phyloP scores from a whole-genome alignment of 2,113 vertebrate genomes.

The Tragelaphus imberbis region DNA sequence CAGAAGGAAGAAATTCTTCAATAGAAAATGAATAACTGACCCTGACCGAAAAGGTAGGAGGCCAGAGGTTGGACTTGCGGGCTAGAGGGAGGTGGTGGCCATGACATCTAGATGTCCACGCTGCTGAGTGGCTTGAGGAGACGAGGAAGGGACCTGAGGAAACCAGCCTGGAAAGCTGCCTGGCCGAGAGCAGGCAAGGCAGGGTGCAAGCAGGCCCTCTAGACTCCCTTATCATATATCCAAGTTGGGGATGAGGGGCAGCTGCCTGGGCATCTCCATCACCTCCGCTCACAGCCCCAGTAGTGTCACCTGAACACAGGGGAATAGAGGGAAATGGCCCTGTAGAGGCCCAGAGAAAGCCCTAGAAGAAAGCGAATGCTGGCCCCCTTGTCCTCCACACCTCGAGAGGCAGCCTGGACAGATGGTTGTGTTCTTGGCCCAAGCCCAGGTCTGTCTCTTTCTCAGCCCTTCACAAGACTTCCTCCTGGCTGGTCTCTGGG shows the following conservation, averaged over 20 bases:
- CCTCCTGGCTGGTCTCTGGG: neutral
- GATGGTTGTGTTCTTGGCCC: neutral
- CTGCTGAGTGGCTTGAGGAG: neutral
- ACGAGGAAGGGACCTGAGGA: neutral
- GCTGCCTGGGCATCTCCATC: neutral
- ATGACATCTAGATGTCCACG: neutral
- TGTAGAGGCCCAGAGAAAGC: neutral
- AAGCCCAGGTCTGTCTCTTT: neutral
- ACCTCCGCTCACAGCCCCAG: accelerated
- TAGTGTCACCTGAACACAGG: neutral
- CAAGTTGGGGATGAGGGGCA: neutral
- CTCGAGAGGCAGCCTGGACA: too few relatives aligned
- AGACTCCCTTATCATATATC: neutral
- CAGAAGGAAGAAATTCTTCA: neutral
- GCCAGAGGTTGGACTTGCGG: neutral
- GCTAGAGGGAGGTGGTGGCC: neutral
- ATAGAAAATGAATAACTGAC: neutral
- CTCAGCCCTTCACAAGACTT: neutral
- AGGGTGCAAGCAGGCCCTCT: neutral
- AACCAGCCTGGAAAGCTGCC: neutral
- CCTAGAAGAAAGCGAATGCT: neutral
- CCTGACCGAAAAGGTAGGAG: neutral
- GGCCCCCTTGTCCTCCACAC: neutral
- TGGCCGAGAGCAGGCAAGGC: neutral
- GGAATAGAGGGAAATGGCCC: neutral